Conservation (phyloP, 2,797 vertebrate genomes). For the Mallotus villosus region DNA sequence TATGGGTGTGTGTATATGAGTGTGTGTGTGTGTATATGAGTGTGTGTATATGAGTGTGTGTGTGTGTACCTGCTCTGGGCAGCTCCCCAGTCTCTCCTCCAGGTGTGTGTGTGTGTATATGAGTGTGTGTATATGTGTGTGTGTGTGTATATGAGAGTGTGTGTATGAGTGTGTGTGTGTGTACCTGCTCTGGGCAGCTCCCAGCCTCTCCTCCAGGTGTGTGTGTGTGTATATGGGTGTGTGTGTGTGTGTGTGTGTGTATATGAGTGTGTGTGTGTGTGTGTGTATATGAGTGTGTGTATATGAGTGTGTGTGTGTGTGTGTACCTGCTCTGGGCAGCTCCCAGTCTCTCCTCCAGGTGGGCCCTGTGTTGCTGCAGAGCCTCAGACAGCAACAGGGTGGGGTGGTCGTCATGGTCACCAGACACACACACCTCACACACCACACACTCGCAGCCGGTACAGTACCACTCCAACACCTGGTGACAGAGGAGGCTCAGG, state of each 20-base stretch:
- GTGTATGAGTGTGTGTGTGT: no score
- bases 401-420: conserved; percentile 86
- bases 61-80: no score
- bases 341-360: conserved; percentile 83
- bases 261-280: conserved; percentile 8
- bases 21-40: neutral
- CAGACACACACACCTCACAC: conserved; percentile 87
- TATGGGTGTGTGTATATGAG: neutral
- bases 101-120: no score
- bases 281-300: neutral
- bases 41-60: no score
- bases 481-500: conserved; percentile 13
- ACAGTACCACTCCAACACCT: conserved; percentile 91
- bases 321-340: conserved; percentile 84
- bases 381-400: conserved; percentile 82
- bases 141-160: no score
- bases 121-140: no score
- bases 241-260: neutral
- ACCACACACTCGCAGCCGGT: conserved; percentile 84
- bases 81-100: no score
- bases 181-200: no score
- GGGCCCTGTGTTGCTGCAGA: conserved; percentile 84
- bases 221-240: neutral
- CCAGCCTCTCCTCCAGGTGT: no score
- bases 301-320: conserved; percentile 37